Percentiles rank a stretch among this genome's conserved stretches.
Evolutionary conservation across 2,888 invertebrate species (phyloP).

Genomic region (Dimorphilus gyrociliatus): DNA sequence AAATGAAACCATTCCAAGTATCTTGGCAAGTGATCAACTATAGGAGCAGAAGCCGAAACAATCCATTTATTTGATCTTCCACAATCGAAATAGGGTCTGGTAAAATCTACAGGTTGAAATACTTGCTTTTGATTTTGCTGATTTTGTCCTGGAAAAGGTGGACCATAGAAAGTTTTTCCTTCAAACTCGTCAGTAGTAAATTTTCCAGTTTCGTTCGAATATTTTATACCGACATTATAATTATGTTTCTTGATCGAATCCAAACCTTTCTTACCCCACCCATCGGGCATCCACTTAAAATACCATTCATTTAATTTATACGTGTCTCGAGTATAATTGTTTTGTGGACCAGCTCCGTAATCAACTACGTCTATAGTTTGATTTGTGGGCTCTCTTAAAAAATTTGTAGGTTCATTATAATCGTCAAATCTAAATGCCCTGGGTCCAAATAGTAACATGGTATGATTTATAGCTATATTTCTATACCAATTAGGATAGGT

Average conservation of each 20-base stretch:
- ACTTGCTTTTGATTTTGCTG: conserved; percentile 14
- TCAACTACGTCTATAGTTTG: conserved; percentile 56
- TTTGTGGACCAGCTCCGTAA: conserved; percentile 52
- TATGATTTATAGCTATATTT: conserved; percentile 80
- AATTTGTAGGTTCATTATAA: conserved; percentile 66
- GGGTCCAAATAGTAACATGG: conserved; percentile 81
- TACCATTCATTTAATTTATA: conserved; percentile 91
- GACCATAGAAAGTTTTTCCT: conserved; percentile 29
- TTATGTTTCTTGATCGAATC: conserved; percentile 17
- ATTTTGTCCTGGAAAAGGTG: conserved; percentile 31
- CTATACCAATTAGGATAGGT: conserved; percentile 83
- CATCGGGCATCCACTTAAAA: conserved; percentile 72
- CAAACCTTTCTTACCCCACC: conserved; percentile 52
- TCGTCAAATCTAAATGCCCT: conserved; percentile 51
- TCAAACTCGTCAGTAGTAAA: conserved; percentile 21
- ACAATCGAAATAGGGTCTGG: conserved; percentile 87
- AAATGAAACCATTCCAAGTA: conserved; percentile 30
- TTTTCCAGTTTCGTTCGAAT: conserved; percentile 28
- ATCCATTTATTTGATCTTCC: conserved; percentile 88
- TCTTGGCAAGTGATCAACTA: conserved; percentile 77
- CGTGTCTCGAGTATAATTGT: conserved; percentile 74
- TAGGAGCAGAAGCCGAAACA: conserved; percentile 77
- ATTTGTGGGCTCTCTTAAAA: conserved; percentile 80
- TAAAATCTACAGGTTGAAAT: conserved; percentile 78
- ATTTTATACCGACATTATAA: conserved; percentile 27